These are phyloP conservation scores for Metopia argyrocephala DNA, from an alignment of 2,888 invertebrate genomes.

Conservation along the genomic window DNA sequence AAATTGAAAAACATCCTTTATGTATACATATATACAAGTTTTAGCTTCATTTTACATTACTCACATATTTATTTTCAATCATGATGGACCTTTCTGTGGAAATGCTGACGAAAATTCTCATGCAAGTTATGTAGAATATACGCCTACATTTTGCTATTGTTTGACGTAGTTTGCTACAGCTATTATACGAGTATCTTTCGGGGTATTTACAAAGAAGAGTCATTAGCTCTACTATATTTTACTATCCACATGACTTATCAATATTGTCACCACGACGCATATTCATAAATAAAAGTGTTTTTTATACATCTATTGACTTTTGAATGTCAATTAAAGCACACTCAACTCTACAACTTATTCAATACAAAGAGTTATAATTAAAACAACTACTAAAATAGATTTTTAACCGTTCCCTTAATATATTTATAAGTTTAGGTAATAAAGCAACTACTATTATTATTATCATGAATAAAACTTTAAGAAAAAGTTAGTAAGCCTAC, in stretches of 20 bases:
- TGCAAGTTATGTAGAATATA: no score
- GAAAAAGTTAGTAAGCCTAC: constrained; percentile 43
- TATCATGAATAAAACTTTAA: neutral
- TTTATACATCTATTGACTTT: constrained; percentile 17
- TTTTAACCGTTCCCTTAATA: constrained; percentile 31
- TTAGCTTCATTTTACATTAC: no score
- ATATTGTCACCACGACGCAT: neutral
- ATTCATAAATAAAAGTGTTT: neutral
- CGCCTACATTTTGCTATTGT: no score
- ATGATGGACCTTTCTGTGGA: no score
- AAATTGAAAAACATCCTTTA: no score
- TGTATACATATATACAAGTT: no score
- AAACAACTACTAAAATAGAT: neutral
- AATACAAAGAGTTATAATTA: constrained; percentile 1
- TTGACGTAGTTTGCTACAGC: no score
- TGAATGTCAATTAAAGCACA: constrained; percentile 21
- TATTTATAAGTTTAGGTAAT: constrained; percentile 5
- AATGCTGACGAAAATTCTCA: no score
- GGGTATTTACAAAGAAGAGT: no score
- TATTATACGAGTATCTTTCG: no score
- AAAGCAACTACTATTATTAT: constrained; percentile 1
- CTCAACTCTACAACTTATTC: constrained; percentile 36
- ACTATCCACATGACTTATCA: neutral
- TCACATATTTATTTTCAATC: no score
- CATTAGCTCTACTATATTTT: no score